phyloP scores from a whole-genome alignment of 2,888 invertebrate species.

The Nomada hirtipes region DNA sequence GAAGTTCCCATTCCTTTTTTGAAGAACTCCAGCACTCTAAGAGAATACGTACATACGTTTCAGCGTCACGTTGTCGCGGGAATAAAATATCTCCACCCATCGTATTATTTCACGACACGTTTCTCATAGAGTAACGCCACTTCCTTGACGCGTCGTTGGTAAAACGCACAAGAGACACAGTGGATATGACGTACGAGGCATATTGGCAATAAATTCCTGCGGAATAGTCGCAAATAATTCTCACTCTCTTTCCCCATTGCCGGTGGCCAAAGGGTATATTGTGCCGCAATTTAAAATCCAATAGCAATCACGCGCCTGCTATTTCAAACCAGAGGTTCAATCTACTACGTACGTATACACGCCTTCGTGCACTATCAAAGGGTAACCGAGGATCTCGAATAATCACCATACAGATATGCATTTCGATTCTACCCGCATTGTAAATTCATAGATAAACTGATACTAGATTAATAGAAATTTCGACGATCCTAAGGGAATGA shows the following conservation, averaged over 20 bases:
- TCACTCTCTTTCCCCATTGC: constrained; percentile 15
- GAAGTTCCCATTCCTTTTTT: not conserved
- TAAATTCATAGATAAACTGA: not conserved
- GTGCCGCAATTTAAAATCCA: constrained; percentile 61
- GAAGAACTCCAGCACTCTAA: too few species aligned
- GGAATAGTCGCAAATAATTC: constrained; percentile 60
- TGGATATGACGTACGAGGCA: constrained; percentile 45
- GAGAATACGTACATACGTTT: not conserved
- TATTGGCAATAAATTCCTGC: constrained; percentile 56
- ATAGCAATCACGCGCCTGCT: constrained; percentile 41
- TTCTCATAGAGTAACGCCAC: not conserved
- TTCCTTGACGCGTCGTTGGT: constrained; percentile 2
- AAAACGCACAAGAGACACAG: not conserved
- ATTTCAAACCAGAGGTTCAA: constrained; percentile 26
- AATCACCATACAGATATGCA: constrained; percentile 1
- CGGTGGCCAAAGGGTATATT: constrained; percentile 22
- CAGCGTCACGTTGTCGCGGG: not conserved
- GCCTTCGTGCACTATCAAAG: constrained; percentile 13
- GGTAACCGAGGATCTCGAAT: constrained; percentile 24
- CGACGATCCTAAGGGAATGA: not conserved
- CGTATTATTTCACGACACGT: constrained; percentile 19
- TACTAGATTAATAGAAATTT: not conserved
- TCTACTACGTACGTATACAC: too few species aligned
- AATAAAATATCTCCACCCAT: constrained; percentile 29
- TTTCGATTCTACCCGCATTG: not conserved